Evolutionary conservation across 2,113 vertebrate species (phyloP).

Genomic region (Empidonax traillii): DNA sequence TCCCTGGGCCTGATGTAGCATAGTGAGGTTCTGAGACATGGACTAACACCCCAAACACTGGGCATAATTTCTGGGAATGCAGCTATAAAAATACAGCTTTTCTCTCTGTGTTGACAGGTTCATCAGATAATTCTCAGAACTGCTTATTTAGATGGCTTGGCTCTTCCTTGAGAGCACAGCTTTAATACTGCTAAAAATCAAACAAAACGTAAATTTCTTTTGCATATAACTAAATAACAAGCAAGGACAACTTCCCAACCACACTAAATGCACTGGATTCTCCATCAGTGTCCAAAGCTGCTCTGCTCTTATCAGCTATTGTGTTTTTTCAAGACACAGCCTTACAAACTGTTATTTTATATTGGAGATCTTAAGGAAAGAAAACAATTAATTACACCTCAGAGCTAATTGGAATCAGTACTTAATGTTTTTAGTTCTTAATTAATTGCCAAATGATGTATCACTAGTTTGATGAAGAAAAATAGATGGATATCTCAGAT

Average conservation of each 20-base stretch:
- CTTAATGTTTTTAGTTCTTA: conserved; percentile 53
- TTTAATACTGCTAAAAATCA: not conserved
- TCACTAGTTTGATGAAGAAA: conserved; percentile 28
- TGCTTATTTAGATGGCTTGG: not conserved
- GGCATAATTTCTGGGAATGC: not conserved
- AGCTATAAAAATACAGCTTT: not conserved
- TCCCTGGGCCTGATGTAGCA: not conserved
- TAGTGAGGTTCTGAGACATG: not conserved
- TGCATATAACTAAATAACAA: not conserved
- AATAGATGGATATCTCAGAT: conserved; percentile 56
- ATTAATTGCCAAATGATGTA: conserved; percentile 74
- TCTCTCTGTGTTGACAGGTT: not conserved
- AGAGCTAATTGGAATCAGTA: conserved; percentile 72
- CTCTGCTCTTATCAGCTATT: not conserved
- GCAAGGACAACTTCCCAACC: not conserved
- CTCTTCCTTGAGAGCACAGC: not conserved
- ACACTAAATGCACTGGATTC: not conserved
- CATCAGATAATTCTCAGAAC: not conserved
- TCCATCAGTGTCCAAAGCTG: not conserved
- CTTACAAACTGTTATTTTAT: not conserved
- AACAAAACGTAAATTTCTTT: not conserved
- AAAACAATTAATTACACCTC: conserved; percentile 66
- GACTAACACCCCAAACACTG: not conserved
- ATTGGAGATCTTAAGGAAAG: conserved; percentile 17
- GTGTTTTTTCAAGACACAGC: not conserved